Conservation (phyloP, 1,140 invertebrate genomes). For the Drosophila azteca region DNA sequence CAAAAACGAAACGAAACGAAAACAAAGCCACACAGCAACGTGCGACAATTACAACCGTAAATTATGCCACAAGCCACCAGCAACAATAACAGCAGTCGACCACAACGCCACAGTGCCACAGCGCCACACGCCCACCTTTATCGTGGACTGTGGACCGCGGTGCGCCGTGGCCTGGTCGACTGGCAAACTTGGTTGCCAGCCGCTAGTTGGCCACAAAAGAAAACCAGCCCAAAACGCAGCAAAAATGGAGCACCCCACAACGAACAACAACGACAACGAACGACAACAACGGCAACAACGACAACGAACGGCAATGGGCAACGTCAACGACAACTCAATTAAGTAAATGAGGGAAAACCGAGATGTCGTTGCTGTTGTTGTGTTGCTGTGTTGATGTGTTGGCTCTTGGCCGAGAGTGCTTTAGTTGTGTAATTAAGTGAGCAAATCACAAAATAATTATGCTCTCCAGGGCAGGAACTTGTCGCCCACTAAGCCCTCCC, state of each 20-base stretch:
- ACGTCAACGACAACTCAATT: conserved; percentile 67
- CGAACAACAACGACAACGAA: conserved; percentile 1
- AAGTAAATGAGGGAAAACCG: conserved; percentile 69
- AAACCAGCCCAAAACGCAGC: conserved; percentile 42
- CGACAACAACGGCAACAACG: conserved; percentile 3
- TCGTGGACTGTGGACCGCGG: conserved; percentile 2
- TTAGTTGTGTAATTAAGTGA: conserved; percentile 51
- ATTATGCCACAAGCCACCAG: conserved; percentile 67
- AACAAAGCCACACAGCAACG: conserved; percentile 45
- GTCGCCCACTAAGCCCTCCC: background rate
- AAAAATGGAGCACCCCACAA: conserved; percentile 49
- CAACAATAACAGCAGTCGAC: conserved; percentile 30
- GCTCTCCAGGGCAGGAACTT: background rate
- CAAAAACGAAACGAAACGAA: conserved; percentile 42
- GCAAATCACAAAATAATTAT: conserved; percentile 41
- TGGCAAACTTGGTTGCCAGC: conserved; percentile 20
- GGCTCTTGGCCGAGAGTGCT: conserved; percentile 36
- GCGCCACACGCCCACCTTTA: conserved; percentile 11
- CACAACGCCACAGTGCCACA: background rate
- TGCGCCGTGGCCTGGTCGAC: background rate
- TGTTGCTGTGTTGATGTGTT: conserved; percentile 23
- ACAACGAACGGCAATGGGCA: background rate
- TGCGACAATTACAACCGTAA: conserved; percentile 76
- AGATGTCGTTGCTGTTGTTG: conserved; percentile 37
- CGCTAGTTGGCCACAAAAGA: conserved; percentile 42